Evolutionary conservation across 35 echinoderm and acorn worm species (phyloP), one percentile per base, ranked within the genome.

Genomic region (Hemicentrotus pulcherrimus): DNA sequence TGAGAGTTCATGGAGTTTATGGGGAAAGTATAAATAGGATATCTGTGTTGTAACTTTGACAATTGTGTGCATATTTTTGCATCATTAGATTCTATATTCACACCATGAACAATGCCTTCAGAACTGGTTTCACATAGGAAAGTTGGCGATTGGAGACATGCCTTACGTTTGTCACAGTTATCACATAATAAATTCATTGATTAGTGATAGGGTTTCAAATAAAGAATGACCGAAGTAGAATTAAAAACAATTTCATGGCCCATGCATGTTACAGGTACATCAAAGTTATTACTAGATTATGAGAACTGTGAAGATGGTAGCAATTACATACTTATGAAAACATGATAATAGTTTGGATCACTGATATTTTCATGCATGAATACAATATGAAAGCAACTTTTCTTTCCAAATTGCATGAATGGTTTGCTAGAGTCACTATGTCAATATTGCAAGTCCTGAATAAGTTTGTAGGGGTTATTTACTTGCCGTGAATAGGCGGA

Each of bases 401-500:
- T 55, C 50, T 55, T 78, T 18, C 65, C 0, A 78, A 22, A 78
- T 78, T 78, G 65, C 65, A 78, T 78, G 65, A 78, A 78, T 78
- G 19, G 19, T 78, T 78, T 78, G 19, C 7, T 78, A 78, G 65
- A 78, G 65, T 78, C 65, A 78, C 65, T 28, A 90, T 35, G 88
- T 90, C 46, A 33, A 93, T 93, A 93, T 93, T 93, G 91, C 91
- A 93, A 93, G 91, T 47, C 32, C 48, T 90, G 30, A 93, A 90
- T 90, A 90, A 31, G n/a, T 30, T 90, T 48, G 10, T 31, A 58
- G 46, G 10, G 45, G 5, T 48, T 12, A 28, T 31, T 93, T 93
- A 93, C 91, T 93, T 93, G 91, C 91, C 91, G 91, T 93, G 91
- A 93, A 93, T 93, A 58, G 91, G 91, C 46, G 91, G 91, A 46